Base-by-base conservation (phyloP, 2,113 vertebrate genomes). In the Deroptyus accipitrinus region DNA sequence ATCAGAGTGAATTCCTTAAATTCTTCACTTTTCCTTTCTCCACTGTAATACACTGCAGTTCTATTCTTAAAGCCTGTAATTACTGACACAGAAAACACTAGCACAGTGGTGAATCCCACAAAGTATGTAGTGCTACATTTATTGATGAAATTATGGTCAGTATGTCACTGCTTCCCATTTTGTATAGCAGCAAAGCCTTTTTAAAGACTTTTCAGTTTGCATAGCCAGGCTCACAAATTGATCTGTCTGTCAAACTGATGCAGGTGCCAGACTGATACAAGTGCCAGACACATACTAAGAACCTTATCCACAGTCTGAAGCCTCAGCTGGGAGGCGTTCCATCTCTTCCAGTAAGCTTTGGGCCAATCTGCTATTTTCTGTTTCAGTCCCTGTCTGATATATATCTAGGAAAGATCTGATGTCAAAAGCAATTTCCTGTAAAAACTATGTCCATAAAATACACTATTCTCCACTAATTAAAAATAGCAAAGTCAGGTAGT, bases 231-330 rank as follows among this genome's bases (percentile, higher is more conserved):
- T 96, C 88, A 93, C 72, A 96, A 97, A 91, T 85, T 92, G 90
- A 90, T 96, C 90, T 94, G 85, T 92, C 90, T 96, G 88, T 94
- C 92, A 94, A 91, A 86, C 16, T 74, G 83, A 83, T 63, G 72
- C 87, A 94, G 82, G 75, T 97, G 94, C 81, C 87, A 97, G 93
- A 91, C 86, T 90, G 90, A 93, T 92, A 69, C 48, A 81, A 78
- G 81, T 84, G 91, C 77, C 86, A 96, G 94, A 80, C 85, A 92
- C 79, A 79, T 85, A 85, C n/a, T 85, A 90, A 85, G 46, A 89
- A 41, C 57, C 35, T 91, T 91, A 91, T 68, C 81, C 81, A 91
- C 80, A 92, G 77, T 61, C 86, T 83, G 84, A 92, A 95, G 86
- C 67, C 77, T 92, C 83, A 95, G 59, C 57, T 95, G 66, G 81